Evolutionary conservation across 2,888 invertebrate genomes (phyloP), one percentile per base, ranked within the genome.

Genomic region (Allacma fusca): DNA sequence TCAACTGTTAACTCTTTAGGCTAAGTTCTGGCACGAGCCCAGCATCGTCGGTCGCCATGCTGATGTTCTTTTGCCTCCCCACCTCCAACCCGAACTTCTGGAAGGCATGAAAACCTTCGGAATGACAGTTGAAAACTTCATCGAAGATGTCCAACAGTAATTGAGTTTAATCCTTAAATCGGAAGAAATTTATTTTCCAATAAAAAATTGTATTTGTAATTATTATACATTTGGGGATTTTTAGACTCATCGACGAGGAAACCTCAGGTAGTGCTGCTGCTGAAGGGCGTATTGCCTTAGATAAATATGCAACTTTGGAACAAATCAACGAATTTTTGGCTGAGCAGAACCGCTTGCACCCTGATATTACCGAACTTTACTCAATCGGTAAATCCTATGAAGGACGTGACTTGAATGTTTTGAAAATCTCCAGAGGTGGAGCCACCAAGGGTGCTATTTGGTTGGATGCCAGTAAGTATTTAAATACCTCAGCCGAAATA

Each of bases 91-190:
- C 0, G 86, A 88, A 0, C 90, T 92, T 81, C 85, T 87, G 85
- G 87, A 88, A 57, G 84, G 88, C 0, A 86, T 90, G 71, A 85
- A 86, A 0, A 69, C 85, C 0, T 85, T 86, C 70, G 86, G 86
- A 0, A 85, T 91, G 4, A 80, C 87, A 24, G 86, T 85, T 40
- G 85, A 88, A 79, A 81, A 89, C 0, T 86, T 88, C 72, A 88
- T 92, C 76, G 85, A 89, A 1, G 88, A 92, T 86, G 90, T 93
- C 0, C 91, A 92, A 87, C 85, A 87, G 87, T 84, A n/a, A n/a
- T n/a, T n/a, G 81, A 74, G 79, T 44, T 12, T 34, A 19, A 19
- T 5, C 2, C 16, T n/a, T 12, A 50, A 19, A 19, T 50, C 16
- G 34, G 5, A 34, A 34, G 9, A 9, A 7, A 7, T 7, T 34